Conservation (phyloP, 2,797 vertebrate genomes). For the Danio albolineatus region DNA sequence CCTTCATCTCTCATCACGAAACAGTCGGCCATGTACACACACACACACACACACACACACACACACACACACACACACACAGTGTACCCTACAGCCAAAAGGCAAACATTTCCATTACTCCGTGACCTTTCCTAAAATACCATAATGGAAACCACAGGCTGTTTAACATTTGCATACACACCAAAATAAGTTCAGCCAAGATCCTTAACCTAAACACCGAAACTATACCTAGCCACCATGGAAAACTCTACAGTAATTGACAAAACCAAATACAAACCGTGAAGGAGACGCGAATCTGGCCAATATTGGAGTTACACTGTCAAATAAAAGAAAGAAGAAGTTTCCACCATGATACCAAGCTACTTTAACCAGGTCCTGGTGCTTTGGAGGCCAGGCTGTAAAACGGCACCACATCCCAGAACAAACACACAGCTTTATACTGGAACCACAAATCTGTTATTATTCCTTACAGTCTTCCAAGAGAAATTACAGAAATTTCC, state of each 20-base stretch:
- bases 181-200: slow-evolving; percentile 40
- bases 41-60: slow-evolving; percentile 37
- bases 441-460: slow-evolving; percentile 54
- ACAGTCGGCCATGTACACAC: slow-evolving; percentile 34
- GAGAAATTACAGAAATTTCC: slow-evolving; percentile 56
- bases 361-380: slow-evolving; percentile 43
- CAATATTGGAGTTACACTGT: slow-evolving; percentile 29
- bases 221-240: slow-evolving; percentile 20
- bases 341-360: slow-evolving; percentile 43
- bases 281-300: slow-evolving; percentile 48
- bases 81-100: slow-evolving; percentile 26
- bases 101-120: slow-evolving; percentile 53
- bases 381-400: slow-evolving; percentile 35
- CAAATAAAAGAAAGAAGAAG: slow-evolving; percentile 50
- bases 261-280: slow-evolving; percentile 29
- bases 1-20: slow-evolving; percentile 69
- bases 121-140: slow-evolving; percentile 53
- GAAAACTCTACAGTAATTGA: slow-evolving; percentile 21
- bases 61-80: slow-evolving; percentile 29
- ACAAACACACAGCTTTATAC: slow-evolving; percentile 44
- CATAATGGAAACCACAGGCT: slow-evolving; percentile 30
- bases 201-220: slow-evolving; percentile 40
- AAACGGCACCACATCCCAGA: slow-evolving; percentile 32
- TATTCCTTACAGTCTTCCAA: slow-evolving; percentile 49
- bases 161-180: slow-evolving; percentile 46